Evolutionary conservation across 2,113 vertebrate genomes (phyloP).

Genomic region (Neotragus moschatus): DNA sequence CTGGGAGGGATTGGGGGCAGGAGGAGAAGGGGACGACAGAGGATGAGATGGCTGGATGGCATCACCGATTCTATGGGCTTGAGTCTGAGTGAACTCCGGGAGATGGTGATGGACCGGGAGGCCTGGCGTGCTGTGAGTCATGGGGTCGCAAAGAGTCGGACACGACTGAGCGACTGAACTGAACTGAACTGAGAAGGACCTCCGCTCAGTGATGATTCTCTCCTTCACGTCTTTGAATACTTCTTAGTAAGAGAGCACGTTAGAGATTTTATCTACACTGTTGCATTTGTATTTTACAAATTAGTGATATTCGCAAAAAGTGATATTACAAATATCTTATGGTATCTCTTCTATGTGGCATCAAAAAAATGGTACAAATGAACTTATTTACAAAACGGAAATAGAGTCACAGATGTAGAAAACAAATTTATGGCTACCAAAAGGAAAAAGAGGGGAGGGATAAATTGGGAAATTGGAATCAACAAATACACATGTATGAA

Average conservation of each 20-base stretch:
- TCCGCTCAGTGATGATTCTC: neutral
- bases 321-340: neutral
- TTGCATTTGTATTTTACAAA: neutral
- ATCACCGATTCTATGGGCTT: rapidly evolving
- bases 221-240: neutral
- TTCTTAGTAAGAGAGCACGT: neutral
- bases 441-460: neutral
- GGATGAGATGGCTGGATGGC: too few species aligned
- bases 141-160: too few species aligned
- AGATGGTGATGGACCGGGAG: too few species aligned
- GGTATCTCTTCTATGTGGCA: neutral
- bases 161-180: too few species aligned
- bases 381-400: neutral
- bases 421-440: neutral
- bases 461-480: neutral
- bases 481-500: neutral
- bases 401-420: neutral
- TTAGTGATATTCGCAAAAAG: neutral
- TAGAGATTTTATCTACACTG: neutral
- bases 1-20: rapidly evolving
- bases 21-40: rapidly evolving
- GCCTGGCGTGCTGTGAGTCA: too few species aligned
- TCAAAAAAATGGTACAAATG: neutral
- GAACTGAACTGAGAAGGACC: neutral
- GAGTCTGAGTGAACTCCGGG: too few species aligned